Conservation (phyloP, 2,888 invertebrate species). For the Lepidonotus clava region DNA sequence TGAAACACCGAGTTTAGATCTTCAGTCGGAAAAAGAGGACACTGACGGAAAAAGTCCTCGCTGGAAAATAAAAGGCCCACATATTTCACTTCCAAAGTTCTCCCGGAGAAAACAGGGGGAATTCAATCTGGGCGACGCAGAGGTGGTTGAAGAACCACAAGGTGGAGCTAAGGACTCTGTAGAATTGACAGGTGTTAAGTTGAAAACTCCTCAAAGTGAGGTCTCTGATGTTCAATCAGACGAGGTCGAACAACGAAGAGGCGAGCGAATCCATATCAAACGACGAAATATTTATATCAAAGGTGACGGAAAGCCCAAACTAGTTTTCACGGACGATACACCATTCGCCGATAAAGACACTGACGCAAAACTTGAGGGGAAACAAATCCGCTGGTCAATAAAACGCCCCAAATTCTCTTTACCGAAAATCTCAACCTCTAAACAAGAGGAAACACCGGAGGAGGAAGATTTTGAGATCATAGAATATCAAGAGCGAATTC, state of each 20-base stretch:
- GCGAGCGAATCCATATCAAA: slow-evolving; percentile 19
- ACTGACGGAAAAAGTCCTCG: not conserved
- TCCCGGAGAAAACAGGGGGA: not conserved
- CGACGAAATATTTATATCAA: slow-evolving; percentile 20
- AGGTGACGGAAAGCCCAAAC: not conserved
- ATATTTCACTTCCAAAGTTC: slow-evolving; percentile 35
- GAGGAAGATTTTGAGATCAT: not conserved
- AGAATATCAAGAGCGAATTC: slow-evolving; percentile 8
- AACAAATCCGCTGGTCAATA: slow-evolving; percentile 9
- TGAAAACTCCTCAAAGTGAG: not conserved
- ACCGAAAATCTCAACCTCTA: not conserved
- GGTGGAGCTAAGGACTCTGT: not conserved
- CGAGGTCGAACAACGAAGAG: slow-evolving; percentile 5
- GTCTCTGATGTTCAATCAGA: not conserved
- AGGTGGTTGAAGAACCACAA: not conserved
- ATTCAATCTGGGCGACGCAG: not conserved
- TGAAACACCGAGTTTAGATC: not conserved
- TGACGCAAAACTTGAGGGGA: slow-evolving; percentile 10
- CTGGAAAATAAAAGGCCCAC: slow-evolving; percentile 41
- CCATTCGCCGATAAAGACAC: not conserved
- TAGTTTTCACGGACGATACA: slow-evolving; percentile 25
- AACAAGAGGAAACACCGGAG: not conserved
- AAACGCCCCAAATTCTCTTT: not conserved
- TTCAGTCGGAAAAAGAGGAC: not conserved
- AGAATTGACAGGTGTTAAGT: not conserved